These are phyloP conservation scores for Nipponacmea schrenckii DNA, from an alignment of 2,888 invertebrate species.

Conservation along the genomic window DNA sequence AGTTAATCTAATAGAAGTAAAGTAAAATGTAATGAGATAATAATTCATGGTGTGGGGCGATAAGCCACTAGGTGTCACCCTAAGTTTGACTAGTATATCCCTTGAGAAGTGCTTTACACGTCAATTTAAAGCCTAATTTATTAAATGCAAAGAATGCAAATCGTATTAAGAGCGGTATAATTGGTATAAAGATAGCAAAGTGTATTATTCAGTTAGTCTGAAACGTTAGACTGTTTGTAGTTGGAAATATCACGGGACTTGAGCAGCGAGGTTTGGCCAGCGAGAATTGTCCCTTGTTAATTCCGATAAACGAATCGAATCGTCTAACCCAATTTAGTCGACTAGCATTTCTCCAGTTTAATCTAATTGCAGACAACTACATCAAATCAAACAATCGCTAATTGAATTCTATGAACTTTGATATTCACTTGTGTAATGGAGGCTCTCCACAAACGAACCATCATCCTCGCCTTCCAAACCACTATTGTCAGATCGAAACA, in stretches of 20 bases:
- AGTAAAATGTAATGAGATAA: constrained; percentile 6
- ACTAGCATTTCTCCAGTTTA: constrained; percentile 32
- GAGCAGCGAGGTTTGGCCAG: constrained; percentile 18
- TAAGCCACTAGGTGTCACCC: constrained; percentile 7
- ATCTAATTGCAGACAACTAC: constrained; percentile 41
- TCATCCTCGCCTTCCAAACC: background rate
- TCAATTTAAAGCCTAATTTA: constrained; percentile 50
- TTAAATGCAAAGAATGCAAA: constrained; percentile 53
- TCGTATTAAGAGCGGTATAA: constrained; percentile 48
- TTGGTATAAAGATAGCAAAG: constrained; percentile 46
- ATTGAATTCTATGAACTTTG: constrained; percentile 43
- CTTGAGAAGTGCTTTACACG: constrained; percentile 10
- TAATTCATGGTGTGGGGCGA: constrained; percentile 2
- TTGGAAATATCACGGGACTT: constrained; percentile 23
- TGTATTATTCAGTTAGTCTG: constrained; percentile 34
- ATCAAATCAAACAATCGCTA: constrained; percentile 48
- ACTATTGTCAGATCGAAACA: background rate
- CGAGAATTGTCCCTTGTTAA: constrained; percentile 12
- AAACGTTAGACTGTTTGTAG: constrained; percentile 31
- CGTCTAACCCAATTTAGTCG: constrained; percentile 17
- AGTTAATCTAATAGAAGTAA: constrained; percentile 7
- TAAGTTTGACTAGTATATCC: background rate
- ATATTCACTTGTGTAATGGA: constrained; percentile 31
- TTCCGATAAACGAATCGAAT: constrained; percentile 16
- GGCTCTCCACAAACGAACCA: constrained; percentile 1